These are phyloP conservation scores for Labrus mixtus DNA, from an alignment of 2,113 vertebrate genomes.

Conservation along the genomic window DNA sequence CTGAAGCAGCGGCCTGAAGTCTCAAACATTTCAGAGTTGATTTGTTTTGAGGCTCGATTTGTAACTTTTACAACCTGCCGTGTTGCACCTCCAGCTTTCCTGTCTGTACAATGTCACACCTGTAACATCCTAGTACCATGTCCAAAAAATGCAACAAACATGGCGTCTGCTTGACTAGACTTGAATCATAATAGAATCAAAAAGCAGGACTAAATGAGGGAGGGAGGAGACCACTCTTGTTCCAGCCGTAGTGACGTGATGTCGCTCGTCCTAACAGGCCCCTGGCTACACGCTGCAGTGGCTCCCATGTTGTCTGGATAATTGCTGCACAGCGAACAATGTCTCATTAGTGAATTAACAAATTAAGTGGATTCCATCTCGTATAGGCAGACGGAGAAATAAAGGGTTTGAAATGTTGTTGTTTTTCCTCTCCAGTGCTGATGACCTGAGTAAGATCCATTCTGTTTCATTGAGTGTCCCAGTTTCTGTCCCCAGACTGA, in stretches of 20 bases:
- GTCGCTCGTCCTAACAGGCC: background rate
- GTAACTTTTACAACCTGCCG: no score
- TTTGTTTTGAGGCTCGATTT: no score
- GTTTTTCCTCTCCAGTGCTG: background rate
- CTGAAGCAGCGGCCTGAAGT: no score
- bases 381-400: background rate
- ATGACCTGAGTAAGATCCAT: background rate
- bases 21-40: no score
- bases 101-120: no score
- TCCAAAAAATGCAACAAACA: no score
- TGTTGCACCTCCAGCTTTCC: no score
- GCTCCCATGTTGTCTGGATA: slow-evolving; percentile 22
- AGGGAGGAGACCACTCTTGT: background rate
- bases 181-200: no score
- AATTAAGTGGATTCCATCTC: slow-evolving; percentile 6
- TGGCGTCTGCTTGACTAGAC: no score
- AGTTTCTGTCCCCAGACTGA: no score
- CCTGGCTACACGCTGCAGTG: background rate
- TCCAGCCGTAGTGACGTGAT: no score
- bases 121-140: no score
- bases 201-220: background rate
- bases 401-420: slow-evolving; percentile 1
- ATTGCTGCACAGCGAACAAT: background rate
- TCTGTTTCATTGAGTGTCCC: background rate
- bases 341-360: slow-evolving; percentile 35